Percentiles rank a stretch among this genome's conserved stretches.
Conservation (phyloP, 2,113 vertebrate genomes). For the Recurvirostra avosetta region DNA sequence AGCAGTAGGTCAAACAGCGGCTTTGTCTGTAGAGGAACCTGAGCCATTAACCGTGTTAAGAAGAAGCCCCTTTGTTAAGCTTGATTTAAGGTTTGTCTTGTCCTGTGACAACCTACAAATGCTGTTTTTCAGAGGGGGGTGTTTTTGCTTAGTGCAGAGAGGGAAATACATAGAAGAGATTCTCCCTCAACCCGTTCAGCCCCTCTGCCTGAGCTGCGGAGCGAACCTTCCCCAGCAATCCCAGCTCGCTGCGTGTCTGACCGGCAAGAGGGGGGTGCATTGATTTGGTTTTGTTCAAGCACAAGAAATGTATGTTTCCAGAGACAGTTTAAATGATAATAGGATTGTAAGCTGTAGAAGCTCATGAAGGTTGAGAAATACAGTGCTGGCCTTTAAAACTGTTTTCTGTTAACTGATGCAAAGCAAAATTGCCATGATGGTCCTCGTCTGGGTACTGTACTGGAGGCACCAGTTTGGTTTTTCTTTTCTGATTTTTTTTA, state of each 20-base stretch:
- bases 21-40: conserved; percentile 45
- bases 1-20: conserved; percentile 69
- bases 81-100: conserved; percentile 3
- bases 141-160: neutral
- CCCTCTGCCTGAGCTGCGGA: neutral
- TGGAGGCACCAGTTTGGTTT: neutral
- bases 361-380: neutral
- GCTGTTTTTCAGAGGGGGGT: neutral
- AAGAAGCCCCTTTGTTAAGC: conserved; percentile 24
- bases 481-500: neutral
- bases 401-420: neutral
- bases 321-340: neutral
- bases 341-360: neutral
- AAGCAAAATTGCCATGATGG: neutral
- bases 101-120: neutral
- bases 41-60: conserved; percentile 7
- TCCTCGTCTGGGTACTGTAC: neutral
- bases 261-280: neutral
- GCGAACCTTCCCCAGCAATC: neutral
- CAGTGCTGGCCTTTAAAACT: neutral
- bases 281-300: neutral
- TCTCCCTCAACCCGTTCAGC: neutral
- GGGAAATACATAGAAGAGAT: neutral
- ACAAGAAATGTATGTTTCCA: neutral
- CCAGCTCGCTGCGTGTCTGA: neutral